These are phyloP conservation scores for Leptothorax acervorum DNA, from an alignment of 2,888 invertebrate genomes.

Conservation along the genomic window DNA sequence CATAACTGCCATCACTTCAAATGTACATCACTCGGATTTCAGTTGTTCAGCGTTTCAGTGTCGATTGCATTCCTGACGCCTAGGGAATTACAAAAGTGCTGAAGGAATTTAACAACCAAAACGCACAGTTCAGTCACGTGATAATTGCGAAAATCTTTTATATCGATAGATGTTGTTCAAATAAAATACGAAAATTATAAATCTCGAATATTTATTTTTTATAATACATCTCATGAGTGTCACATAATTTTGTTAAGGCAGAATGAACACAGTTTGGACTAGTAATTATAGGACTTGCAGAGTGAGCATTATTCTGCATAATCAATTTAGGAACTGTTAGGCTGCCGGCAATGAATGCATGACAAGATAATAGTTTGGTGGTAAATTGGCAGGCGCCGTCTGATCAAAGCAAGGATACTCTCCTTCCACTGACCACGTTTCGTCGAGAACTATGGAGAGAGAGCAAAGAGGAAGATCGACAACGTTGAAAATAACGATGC, in stretches of 20 bases:
- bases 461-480: conserved; percentile 10
- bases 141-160: conserved; percentile 6
- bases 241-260: neutral
- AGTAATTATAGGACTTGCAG: neutral
- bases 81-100: conserved; percentile 2
- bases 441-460: neutral
- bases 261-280: neutral
- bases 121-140: neutral
- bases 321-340: neutral
- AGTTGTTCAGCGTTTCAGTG: conserved; percentile 28
- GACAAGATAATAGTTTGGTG: neutral
- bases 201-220: neutral
- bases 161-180: neutral
- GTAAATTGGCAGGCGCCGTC: neutral
- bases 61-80: conserved; percentile 41
- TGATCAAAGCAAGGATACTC: conserved; percentile 15
- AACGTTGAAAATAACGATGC: conserved; percentile 12
- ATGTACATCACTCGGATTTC: conserved; percentile 37
- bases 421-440: conserved; percentile 3
- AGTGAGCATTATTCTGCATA: neutral
- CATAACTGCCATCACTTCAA: conserved; percentile 8
- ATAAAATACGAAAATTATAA: neutral
- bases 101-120: conserved; percentile 30
- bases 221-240: neutral
- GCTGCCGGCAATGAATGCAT: neutral